Percentiles rank a stretch among this genome's conserved stretches.
phyloP scores from a whole-genome alignment of 2,888 invertebrate genomes.

The Diarsia brunnea region DNA sequence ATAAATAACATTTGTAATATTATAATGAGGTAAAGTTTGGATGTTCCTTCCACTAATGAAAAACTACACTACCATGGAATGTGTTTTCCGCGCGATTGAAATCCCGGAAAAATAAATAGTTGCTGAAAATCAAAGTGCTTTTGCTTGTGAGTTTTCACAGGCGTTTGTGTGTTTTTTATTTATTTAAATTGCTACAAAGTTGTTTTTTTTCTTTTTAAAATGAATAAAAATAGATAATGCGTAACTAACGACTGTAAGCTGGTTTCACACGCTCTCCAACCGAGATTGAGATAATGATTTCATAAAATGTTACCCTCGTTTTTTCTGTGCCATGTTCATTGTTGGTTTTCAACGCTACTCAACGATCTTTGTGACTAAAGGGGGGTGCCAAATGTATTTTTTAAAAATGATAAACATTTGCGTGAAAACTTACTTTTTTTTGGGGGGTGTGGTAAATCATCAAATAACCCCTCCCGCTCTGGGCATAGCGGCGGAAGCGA shows the following conservation, averaged over 20 bases:
- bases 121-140: not conserved
- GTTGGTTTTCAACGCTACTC: not conserved
- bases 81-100: not conserved
- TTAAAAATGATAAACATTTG: not conserved
- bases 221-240: slow-evolving; percentile 3
- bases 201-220: not conserved
- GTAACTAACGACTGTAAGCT: not conserved
- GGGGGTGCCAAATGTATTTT: not conserved
- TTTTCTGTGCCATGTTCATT: not conserved
- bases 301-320: too few relatives aligned
- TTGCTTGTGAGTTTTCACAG: slow-evolving; percentile 10
- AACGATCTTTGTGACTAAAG: not conserved
- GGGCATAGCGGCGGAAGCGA: too few relatives aligned
- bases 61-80: not conserved
- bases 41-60: not conserved
- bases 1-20: not conserved
- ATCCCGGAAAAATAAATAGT: not conserved
- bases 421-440: too few relatives aligned
- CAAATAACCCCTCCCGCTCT: too few relatives aligned
- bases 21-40: not conserved
- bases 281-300: too few relatives aligned
- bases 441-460: too few relatives aligned
- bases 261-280: not conserved
- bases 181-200: not conserved
- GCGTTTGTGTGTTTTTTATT: not conserved